phyloP scores from a whole-genome alignment of 1,140 invertebrate species.

The Pseudomyrmex pallidus region DNA sequence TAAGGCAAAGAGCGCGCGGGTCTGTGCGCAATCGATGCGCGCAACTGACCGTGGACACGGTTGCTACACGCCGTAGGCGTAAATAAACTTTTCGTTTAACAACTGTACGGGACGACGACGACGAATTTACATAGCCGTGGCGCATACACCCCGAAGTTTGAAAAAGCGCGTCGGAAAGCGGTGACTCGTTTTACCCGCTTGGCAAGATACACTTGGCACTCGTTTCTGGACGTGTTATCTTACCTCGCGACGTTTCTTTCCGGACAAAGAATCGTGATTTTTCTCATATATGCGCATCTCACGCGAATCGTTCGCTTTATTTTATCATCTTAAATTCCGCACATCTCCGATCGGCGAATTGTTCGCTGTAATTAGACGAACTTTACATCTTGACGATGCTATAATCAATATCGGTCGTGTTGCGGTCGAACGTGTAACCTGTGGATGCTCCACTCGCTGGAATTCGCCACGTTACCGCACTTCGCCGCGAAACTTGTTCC shows the following conservation, averaged over 20 bases:
- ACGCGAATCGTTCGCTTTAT: not conserved
- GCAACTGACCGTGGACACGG: constrained; percentile 55
- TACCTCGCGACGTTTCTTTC: not conserved
- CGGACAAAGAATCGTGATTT: not conserved
- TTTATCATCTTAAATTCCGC: not conserved
- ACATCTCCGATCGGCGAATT: too few species aligned
- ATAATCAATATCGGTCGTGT: not conserved
- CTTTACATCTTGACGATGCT: not conserved
- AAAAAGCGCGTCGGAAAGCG: constrained; percentile 21
- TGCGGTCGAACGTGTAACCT: constrained; percentile 39
- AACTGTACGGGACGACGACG: constrained; percentile 52
- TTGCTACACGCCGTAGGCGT: constrained; percentile 47
- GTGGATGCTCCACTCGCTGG: constrained; percentile 64
- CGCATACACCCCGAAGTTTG: constrained; percentile 17
- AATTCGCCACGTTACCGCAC: constrained; percentile 73
- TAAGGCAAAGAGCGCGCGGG: constrained; percentile 54
- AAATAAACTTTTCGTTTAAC: constrained; percentile 64
- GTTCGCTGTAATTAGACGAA: not conserved
- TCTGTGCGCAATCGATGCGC: constrained; percentile 61
- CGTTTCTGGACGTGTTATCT: not conserved
- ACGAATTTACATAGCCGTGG: constrained; percentile 41
- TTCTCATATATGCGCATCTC: not conserved
- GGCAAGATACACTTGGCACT: not conserved
- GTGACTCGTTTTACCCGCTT: not conserved
- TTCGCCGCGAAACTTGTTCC: constrained; percentile 73